Percentiles rank a stretch among this genome's conserved stretches.
Evolutionary conservation across 1,140 invertebrate genomes (phyloP).

Genomic region (Thrips palmi): DNA sequence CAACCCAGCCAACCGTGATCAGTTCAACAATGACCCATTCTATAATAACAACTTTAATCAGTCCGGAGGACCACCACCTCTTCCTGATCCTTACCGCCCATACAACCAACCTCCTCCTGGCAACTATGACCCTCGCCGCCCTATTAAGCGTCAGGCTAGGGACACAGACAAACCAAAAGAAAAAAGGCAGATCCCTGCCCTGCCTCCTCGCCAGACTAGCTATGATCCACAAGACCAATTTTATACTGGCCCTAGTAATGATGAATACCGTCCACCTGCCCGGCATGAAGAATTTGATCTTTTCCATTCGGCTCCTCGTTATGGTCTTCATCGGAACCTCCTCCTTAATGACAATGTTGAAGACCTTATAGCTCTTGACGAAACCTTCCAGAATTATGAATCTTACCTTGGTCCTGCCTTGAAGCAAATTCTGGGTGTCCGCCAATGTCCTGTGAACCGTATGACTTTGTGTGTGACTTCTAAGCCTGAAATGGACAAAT

Average conservation of each 20-base stretch:
- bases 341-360: slow-evolving; percentile 39
- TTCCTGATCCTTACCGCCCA: background rate
- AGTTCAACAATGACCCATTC: too few species aligned
- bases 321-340: slow-evolving; percentile 42
- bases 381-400: slow-evolving; percentile 37
- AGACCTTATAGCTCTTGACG: slow-evolving; percentile 35
- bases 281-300: slow-evolving; percentile 42
- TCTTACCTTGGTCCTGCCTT: slow-evolving; percentile 41
- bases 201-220: too few species aligned
- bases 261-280: too few species aligned
- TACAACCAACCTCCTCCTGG: too few species aligned
- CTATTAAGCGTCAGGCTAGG: too few species aligned
- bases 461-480: slow-evolving; percentile 84
- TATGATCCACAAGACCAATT: too few species aligned
- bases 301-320: slow-evolving; percentile 48
- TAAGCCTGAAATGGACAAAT: slow-evolving; percentile 77
- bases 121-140: too few species aligned
- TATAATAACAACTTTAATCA: too few species aligned
- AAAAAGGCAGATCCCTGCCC: too few species aligned
- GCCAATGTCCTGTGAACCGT: slow-evolving; percentile 56
- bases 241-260: too few species aligned
- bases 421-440: slow-evolving; percentile 46
- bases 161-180: too few species aligned
- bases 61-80: too few species aligned
- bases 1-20: background rate